Evolutionary conservation across 2,113 vertebrate species (phyloP), one percentile per base, ranked within the genome.

Genomic region (Notothenia coriiceps): DNA sequence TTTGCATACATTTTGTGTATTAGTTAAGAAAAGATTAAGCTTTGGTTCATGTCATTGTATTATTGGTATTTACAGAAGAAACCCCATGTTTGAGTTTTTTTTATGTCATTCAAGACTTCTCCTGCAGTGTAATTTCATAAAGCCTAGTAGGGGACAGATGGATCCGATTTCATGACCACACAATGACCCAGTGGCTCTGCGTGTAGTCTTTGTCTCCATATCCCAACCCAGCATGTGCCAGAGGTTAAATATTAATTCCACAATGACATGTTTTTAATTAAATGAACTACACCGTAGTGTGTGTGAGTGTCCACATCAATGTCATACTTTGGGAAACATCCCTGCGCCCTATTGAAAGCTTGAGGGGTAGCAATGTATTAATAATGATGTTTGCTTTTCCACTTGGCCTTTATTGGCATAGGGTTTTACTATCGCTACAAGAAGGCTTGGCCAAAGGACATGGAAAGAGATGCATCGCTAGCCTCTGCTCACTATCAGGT

Each of bases 181-280:
- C 85, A 83, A 84, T 92, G 84, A 91, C 91, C 86, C 80, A 80
- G 65, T 74, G 61, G 71, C 74, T 79, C 77, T 22, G 68, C 77
- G 51, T 67, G 80, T 84, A 72, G 62, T 74, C 86, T 90, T 90
- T 93, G 90, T 94, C 80, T 79, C 75, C 56, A 10, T 81, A 54
- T 46, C 57, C 71, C 83, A 90, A 90, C 91, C 82, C 83, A 87
- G 79, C 93, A 93, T 92, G 88, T 94, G 92, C 90, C 80, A 90
- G 87, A 82, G 90, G 92, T 95, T 95, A 94, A 95, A 95, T 94
- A 94, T 95, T 94, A 94, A 95, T 94, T 90, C 83, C 66, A 85
- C 87, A 92, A 93, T 92, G 93, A 92, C 91, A 90, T 86, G 87
- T 85, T 90, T 90, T 92, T 91, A 94, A 95, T 94, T 95, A 94